Conservation (phyloP, 2,888 invertebrate genomes). For the Eristalis tenax region DNA sequence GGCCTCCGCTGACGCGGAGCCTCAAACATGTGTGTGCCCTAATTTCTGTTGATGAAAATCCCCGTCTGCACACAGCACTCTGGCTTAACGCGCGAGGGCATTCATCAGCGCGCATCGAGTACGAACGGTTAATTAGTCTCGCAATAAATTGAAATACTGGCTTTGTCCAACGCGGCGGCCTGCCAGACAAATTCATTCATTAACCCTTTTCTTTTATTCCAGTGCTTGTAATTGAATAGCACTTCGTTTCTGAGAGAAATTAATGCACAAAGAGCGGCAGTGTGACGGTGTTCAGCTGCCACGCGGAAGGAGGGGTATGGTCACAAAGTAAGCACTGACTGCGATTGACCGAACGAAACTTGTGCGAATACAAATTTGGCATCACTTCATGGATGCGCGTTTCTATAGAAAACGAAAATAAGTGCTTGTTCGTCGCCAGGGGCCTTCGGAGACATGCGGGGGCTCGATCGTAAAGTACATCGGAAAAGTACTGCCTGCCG, state of each 20-base stretch:
- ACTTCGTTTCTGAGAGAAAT: neutral
- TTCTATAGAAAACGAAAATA: neutral
- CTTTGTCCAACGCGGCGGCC: neutral
- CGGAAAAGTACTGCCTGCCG: neutral
- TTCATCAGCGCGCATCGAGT: neutral
- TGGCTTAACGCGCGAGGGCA: neutral
- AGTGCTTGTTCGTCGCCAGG: neutral
- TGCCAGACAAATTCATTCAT: neutral
- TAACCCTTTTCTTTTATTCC: constrained; percentile 2
- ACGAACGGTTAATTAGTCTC: neutral
- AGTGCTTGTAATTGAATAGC: neutral
- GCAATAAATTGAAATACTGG: neutral
- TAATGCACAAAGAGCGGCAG: neutral
- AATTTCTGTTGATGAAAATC: neutral
- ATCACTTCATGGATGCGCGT: neutral
- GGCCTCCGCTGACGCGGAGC: neutral
- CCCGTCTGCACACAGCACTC: too few species aligned
- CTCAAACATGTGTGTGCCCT: constrained; percentile 8
- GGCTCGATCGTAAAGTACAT: neutral
- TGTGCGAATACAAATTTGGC: neutral
- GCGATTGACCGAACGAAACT: neutral
- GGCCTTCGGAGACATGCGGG: neutral
- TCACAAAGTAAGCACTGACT: neutral
- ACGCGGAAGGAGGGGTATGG: neutral
- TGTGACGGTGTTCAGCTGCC: neutral